Evolutionary conservation across 1,140 invertebrate genomes (phyloP).

Genomic region (Zaprionus tsacasi): DNA sequence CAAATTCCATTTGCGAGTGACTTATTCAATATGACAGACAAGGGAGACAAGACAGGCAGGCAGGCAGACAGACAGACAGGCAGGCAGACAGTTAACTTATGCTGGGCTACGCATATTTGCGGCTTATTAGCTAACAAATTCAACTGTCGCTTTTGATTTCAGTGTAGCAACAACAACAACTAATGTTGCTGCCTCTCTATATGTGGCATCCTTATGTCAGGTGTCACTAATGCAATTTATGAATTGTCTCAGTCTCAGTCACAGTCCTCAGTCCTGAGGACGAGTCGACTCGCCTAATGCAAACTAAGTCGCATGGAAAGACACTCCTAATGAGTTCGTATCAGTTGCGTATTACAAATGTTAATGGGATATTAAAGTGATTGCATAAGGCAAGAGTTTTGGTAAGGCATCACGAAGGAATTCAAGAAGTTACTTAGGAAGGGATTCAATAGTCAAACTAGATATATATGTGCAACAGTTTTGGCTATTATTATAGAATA

Average conservation of each 20-base stretch:
- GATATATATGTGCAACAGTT: too few relatives aligned
- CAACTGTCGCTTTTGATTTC: constrained; percentile 68
- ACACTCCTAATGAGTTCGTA: constrained; percentile 21
- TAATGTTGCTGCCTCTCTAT: background rate
- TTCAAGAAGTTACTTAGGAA: background rate
- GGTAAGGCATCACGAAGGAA: background rate
- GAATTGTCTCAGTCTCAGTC: constrained; percentile 21
- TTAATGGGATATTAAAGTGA: constrained; percentile 11
- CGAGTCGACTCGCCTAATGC: constrained; percentile 2
- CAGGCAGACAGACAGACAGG: background rate
- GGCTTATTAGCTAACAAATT: constrained; percentile 55
- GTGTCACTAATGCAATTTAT: constrained; percentile 68
- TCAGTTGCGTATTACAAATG: constrained; percentile 24
- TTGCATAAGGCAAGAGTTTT: background rate
- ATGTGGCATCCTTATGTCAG: constrained; percentile 1
- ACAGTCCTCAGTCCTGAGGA: background rate
- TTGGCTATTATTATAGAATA: too few relatives aligned
- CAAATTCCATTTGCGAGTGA: constrained; percentile 73
- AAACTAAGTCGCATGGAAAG: background rate
- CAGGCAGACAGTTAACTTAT: constrained; percentile 48
- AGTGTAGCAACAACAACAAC: constrained; percentile 6
- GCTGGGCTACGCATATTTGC: constrained; percentile 40
- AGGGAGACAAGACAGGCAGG: constrained; percentile 41
- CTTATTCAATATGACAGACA: constrained; percentile 75
- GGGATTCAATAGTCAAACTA: background rate